Evolutionary conservation across 2,888 invertebrate species (phyloP), one percentile per base, ranked within the genome.

Genomic region (Ormyrus rosae): DNA sequence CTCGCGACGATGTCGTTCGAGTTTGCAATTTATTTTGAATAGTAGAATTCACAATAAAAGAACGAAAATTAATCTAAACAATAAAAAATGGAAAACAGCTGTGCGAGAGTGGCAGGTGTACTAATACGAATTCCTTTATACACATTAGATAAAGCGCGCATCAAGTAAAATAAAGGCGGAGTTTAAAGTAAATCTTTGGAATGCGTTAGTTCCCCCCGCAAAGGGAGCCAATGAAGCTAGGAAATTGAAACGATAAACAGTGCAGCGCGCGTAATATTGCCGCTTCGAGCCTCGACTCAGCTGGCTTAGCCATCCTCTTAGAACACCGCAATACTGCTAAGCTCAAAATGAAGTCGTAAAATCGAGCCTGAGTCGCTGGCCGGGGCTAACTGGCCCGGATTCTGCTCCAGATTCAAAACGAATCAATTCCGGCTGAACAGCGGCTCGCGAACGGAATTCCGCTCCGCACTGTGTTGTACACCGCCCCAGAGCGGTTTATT

Each of bases 321-420:
- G 19, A 11, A 68, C 34, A 50, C 46, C 61, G 56, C 73, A 71
- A 58, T 58, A 64, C 34, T 34, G 63, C 63, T 55, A 45, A 74
- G 74, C 74, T 61, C 64, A 50, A 69, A 79, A 79, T 74, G 79
- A 79, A 79, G 56, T 61, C 64, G 64, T 74, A 74, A 79, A 74
- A 79, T 74, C 46, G 72, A 13, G 34, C 34, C 53, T 3, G 7
- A 60, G 50, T 7, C 9, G 55, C 4, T 10, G 3, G 46, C 55
- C 45, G 11, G n/a, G 46, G 6, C 50, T n/a, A 61, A 51, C 13
- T 34, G 46, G 8, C 48, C 56, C n/a, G 46, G 73, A 64, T 65
- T 65, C 56, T 56, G 56, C 50, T 63, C 71, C 58, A 65, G 78
- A 71, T 78, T 72, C 56, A 55, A 72, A 78, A 65, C 68, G 68